A percentile compares a stretch with the other conserved stretches of the same genome.
These are phyloP conservation scores for Cladopsammia gracilis DNA, from an alignment of 64 coral and sea anemone species.

Conservation along the genomic window DNA sequence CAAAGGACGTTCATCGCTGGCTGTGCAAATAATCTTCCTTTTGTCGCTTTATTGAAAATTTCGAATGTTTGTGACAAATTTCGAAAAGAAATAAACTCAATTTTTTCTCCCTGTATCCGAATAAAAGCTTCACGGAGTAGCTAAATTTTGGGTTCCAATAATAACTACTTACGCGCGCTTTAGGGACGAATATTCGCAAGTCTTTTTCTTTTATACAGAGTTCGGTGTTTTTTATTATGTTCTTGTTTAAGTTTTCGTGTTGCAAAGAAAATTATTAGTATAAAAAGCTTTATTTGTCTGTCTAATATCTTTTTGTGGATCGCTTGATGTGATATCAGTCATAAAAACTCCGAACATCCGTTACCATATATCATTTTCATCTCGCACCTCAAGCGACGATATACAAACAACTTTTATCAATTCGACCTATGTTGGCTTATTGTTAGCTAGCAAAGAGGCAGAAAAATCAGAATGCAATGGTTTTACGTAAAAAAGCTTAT, in stretches of 20 bases:
- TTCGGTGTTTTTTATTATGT: too few species aligned
- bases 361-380: not conserved
- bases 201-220: too few species aligned
- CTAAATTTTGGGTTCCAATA: too few species aligned
- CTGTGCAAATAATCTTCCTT: constrained; percentile 1
- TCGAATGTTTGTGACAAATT: not conserved
- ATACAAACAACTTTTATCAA: not conserved
- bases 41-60: constrained; percentile 13
- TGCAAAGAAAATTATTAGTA: not conserved
- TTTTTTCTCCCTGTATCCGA: not conserved
- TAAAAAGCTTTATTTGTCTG: too few species aligned
- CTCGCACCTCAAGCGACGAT: not conserved
- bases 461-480: too few species aligned
- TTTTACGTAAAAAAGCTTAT: too few species aligned
- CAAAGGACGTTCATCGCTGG: not conserved
- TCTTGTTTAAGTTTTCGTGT: not conserved
- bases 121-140: too few species aligned
- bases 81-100: not conserved
- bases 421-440: too few species aligned
- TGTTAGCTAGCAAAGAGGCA: too few species aligned
- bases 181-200: too few species aligned
- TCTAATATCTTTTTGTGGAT: not conserved
- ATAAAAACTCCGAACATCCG: not conserved
- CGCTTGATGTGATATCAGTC: too few species aligned
- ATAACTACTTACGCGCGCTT: too few species aligned